Evolutionary conservation across 1,140 invertebrate genomes (phyloP), one percentile per base, ranked within the genome.

Genomic region (Tachypleus tridentatus): DNA sequence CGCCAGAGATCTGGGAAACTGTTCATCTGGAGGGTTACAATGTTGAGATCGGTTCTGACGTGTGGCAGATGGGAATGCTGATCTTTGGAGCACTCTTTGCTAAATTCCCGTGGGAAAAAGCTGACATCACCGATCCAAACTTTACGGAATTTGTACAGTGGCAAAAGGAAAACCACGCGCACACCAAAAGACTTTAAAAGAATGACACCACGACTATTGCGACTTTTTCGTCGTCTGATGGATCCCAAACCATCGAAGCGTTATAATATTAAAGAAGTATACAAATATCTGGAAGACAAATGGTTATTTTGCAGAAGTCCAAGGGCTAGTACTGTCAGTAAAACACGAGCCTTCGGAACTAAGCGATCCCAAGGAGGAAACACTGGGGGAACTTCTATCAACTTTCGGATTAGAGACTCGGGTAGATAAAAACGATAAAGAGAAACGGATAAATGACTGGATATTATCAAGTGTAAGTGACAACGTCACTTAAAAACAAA

Each of bases 31-130:
- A 90, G 74, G 78, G 90, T 87, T 82, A 82, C 65, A 73, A 75
- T 5, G 88, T 93, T 47, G 82, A 87, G 73, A 86, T 87, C 64
- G 86, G 85, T 57, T 90, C 93, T 72, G 93, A 97, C 77, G 86
- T 95, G 62, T 97, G 93, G 93, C 93, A 95, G 76, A 91, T 94
- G 76, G 93, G 87, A n/a, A 88, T 97, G 72, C 87, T 97, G 65
- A 81, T 96, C 72, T 95, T 95, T 76, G 89, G 94, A 58, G 92
- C 91, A 77, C 78, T 97, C 56, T 94, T 92, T 9, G 92, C 92
- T 47, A 93, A 91, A 77, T 84, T 96, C 72, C 93, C 93, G 11
- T 97, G 93, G 93, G 92, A 96, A 76, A 93, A 93, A 76, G 93
- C 93, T 1, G 86, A 89, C 68, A 76, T 77, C 29, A 74, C 74